A percentile compares a stretch with the other conserved stretches of the same genome.
Conservation (phyloP, 2,888 invertebrate species). For the Lysandra coridon region DNA sequence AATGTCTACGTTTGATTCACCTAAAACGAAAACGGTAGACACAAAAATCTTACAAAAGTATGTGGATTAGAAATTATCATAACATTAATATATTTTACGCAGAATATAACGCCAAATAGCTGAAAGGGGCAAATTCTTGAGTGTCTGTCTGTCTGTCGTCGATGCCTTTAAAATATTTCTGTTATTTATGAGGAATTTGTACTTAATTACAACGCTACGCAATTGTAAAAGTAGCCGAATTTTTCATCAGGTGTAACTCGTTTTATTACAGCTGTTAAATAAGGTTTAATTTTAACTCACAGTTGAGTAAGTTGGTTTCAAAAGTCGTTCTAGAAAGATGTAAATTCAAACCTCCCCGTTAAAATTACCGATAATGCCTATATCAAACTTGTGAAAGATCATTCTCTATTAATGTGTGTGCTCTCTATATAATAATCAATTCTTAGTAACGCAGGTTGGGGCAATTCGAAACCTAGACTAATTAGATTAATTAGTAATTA, state of each 20-base stretch:
- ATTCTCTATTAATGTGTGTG: neutral
- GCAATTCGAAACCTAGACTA: neutral
- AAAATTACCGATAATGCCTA: neutral
- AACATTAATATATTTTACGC: too few species aligned
- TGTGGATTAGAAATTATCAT: too few species aligned
- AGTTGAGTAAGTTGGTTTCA: neutral
- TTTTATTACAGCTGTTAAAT: neutral
- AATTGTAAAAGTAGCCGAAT: conserved; percentile 14
- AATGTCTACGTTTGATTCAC: too few species aligned
- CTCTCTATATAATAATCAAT: neutral
- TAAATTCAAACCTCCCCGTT: neutral
- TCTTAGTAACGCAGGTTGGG: neutral
- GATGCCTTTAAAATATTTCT: neutral
- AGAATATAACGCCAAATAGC: too few species aligned
- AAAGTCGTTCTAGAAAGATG: neutral
- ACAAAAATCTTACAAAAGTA: too few species aligned
- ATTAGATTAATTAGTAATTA: neutral
- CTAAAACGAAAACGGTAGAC: too few species aligned
- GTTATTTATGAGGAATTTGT: conserved; percentile 3
- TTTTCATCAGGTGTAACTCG: neutral
- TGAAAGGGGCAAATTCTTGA: neutral
- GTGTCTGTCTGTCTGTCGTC: neutral
- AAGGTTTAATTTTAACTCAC: neutral
- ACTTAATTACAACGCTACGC: neutral
- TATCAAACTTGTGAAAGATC: neutral